These are phyloP conservation scores for Anadara kagoshimensis DNA, from an alignment of 1,140 invertebrate species.

Conservation along the genomic window DNA sequence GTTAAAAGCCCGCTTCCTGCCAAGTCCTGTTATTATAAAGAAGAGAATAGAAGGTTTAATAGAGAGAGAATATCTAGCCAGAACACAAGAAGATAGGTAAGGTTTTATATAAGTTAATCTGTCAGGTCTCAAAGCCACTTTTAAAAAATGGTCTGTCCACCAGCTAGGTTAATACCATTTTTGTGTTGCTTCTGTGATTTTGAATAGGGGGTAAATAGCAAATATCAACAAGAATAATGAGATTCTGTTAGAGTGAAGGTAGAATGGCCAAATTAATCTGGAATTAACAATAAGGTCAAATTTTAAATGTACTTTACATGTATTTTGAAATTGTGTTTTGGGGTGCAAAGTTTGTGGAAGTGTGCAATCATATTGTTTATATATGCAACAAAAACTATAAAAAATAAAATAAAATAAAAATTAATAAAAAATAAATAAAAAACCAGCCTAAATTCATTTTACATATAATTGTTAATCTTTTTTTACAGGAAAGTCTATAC, in stretches of 20 bases:
- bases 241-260: neutral
- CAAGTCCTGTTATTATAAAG: slow-evolving; percentile 98
- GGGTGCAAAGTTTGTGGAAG: too few species aligned
- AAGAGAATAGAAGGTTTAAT: slow-evolving; percentile 99
- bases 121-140: neutral
- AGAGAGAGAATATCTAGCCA: slow-evolving; percentile 97
- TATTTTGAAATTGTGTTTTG: neutral
- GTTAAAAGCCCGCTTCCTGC: slow-evolving; percentile 95
- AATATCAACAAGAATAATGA: neutral
- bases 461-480: too few species aligned
- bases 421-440: too few species aligned
- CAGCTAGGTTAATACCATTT: neutral
- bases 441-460: too few species aligned
- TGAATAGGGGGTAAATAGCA: neutral
- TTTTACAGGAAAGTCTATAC: slow-evolving; percentile 67
- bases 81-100: slow-evolving; percentile 94
- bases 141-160: neutral
- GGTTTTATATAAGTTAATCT: slow-evolving; percentile 1
- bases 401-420: too few species aligned
- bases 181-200: neutral
- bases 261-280: neutral
- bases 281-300: neutral
- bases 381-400: too few species aligned
- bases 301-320: neutral
- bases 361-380: too few species aligned